phyloP scores from a whole-genome alignment of 2,797 vertebrate species.

The Danio jaintianensis region DNA sequence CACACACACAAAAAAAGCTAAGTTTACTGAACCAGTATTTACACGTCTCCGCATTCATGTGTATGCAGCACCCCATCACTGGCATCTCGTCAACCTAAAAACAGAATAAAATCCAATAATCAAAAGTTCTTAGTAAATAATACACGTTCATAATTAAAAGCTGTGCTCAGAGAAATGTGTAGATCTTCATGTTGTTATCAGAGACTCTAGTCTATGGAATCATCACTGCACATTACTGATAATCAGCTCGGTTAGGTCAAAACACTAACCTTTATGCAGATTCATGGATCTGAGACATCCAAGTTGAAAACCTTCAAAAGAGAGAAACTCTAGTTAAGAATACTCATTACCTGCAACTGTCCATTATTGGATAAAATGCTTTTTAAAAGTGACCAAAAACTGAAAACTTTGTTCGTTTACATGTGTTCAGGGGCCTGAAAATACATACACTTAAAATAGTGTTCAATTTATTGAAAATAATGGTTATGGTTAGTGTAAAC shows the following conservation, averaged over 20 bases:
- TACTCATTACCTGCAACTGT: not conserved
- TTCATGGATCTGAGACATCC: not conserved
- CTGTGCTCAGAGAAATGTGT: slow-evolving; percentile 76
- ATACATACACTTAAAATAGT: too few relatives aligned
- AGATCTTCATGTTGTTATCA: slow-evolving; percentile 60
- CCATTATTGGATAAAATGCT: too few relatives aligned
- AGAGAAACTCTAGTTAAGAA: not conserved
- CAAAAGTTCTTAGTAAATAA: not conserved
- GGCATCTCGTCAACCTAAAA: not conserved
- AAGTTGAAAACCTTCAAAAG: not conserved
- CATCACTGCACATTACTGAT: slow-evolving; percentile 42
- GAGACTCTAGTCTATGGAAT: slow-evolving; percentile 67
- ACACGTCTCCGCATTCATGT: not conserved
- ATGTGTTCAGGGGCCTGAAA: too few relatives aligned
- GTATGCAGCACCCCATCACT: not conserved
- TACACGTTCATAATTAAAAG: not conserved
- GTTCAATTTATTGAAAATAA: too few relatives aligned
- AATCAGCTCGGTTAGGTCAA: too few relatives aligned
- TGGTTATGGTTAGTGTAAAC: too few relatives aligned
- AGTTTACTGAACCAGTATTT: not conserved
- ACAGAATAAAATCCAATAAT: not conserved
- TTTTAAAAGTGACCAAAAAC: too few relatives aligned
- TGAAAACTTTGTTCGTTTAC: too few relatives aligned
- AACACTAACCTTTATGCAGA: slow-evolving; percentile 7
- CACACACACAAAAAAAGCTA: slow-evolving; percentile 35